Evolutionary conservation across 1,140 invertebrate species (phyloP).

Genomic region (Neuroterus valhalla): DNA sequence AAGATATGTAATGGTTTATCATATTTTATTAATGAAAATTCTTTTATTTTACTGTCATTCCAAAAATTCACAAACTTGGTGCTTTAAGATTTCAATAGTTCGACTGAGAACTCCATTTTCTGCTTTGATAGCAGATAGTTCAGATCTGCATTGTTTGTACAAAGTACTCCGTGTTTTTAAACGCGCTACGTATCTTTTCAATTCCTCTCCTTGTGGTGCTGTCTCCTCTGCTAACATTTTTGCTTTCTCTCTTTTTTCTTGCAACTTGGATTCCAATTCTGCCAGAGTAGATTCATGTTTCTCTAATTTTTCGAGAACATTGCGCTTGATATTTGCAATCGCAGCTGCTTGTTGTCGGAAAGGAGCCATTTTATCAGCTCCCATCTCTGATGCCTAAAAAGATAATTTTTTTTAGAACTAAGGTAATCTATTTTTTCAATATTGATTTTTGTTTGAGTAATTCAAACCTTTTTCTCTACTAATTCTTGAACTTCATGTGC

Average conservation of each 20-base stretch:
- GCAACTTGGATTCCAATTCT: slow-evolving; percentile 75
- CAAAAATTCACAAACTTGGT: slow-evolving; percentile 47
- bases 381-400: slow-evolving; percentile 64
- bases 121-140: slow-evolving; percentile 83
- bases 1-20: slow-evolving; percentile 32
- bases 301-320: slow-evolving; percentile 82
- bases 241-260: slow-evolving; percentile 74
- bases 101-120: slow-evolving; percentile 80
- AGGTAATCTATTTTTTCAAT: too few relatives aligned
- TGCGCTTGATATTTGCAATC: slow-evolving; percentile 85
- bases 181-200: slow-evolving; percentile 88
- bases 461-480: slow-evolving; percentile 61
- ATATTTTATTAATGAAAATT: slow-evolving; percentile 1
- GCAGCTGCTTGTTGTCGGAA: slow-evolving; percentile 90
- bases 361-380: slow-evolving; percentile 85
- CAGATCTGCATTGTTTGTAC: slow-evolving; percentile 86
- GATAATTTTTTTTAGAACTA: slow-evolving; percentile 36
- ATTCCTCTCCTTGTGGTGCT: slow-evolving; percentile 86
- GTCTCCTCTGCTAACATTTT: slow-evolving; percentile 76
- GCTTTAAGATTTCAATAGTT: slow-evolving; percentile 78
- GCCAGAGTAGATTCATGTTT: slow-evolving; percentile 79
- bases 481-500: slow-evolving; percentile 65
- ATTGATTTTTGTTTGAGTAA: too few relatives aligned
- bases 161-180: slow-evolving; percentile 85
- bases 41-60: background rate